Conservation (phyloP, 2,888 invertebrate genomes). For the Dione vanillae region DNA sequence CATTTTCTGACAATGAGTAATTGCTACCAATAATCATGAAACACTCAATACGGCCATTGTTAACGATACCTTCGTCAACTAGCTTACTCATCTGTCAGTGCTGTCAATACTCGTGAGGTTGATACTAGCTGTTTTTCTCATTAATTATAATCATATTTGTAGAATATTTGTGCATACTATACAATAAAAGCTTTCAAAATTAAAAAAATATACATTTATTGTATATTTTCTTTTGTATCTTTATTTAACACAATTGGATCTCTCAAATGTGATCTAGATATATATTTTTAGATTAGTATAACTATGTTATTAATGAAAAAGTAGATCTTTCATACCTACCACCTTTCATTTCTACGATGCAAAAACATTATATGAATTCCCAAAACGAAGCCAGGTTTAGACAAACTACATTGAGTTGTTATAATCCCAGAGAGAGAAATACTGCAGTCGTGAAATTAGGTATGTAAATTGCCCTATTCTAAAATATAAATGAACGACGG, state of each 20-base stretch:
- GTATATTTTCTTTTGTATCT: no score
- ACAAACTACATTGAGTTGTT: conserved; percentile 23
- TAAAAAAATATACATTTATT: no score
- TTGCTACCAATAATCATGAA: conserved; percentile 27
- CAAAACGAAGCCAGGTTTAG: conserved; percentile 9
- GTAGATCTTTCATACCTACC: not conserved
- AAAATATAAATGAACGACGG: conserved; percentile 16
- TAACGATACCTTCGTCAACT: conserved; percentile 30
- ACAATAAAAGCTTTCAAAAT: no score
- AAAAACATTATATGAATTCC: conserved; percentile 6
- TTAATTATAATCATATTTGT: conserved; percentile 1
- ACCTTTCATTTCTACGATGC: not conserved
- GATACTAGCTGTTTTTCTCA: conserved; percentile 1
- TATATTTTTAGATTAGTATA: not conserved
- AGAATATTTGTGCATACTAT: not conserved
- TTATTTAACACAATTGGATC: no score
- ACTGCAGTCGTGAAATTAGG: conserved; percentile 19
- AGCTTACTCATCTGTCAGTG: conserved; percentile 16
- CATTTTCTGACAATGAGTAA: conserved; percentile 24
- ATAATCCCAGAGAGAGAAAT: conserved; percentile 20
- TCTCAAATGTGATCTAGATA: no score
- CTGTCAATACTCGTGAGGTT: conserved; percentile 21
- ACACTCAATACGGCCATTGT: conserved; percentile 29
- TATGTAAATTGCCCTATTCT: conserved; percentile 24
- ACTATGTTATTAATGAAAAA: not conserved